Base-by-base conservation (phyloP, 2,113 vertebrate genomes). In the Sphaerodactylus townsendi region DNA sequence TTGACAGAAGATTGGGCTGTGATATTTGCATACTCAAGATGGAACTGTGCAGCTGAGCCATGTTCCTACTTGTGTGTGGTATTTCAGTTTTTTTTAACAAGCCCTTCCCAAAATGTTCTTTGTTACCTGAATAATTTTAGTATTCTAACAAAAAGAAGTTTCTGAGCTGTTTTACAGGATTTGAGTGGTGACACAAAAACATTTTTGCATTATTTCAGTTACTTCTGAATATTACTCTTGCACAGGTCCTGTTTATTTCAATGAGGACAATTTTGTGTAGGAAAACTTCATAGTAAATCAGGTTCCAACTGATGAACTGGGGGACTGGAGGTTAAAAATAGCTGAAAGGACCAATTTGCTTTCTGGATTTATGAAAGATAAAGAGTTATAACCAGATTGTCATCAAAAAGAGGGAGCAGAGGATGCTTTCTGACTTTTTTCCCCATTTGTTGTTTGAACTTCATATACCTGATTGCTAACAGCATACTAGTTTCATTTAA, bases 1-100 rank as follows among this genome's bases (percentile, higher is more conserved):
- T 79, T 94, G 88, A 89, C 85, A 53, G 88, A 92, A 90, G 87
- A 92, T 83, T 86, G 71, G 80, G 81, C 69, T 93, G 48, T 86
- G 87, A 77, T 94, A 93, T 90, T 94, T 94, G 82, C 89, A 85
- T 92, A 90, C 82, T 95, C 56, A 85, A 88, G 77, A 82, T 88
- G 72, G 65, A 93, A 82, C 81, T 89, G 17, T 86, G 48, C 79
- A 89, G n/a, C 70, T 94, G 91, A 90, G 81, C 82, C 86, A 62
- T 89, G 53, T 90, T 93, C 86, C 89, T 90, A 56, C 69, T 89
- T 88, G n/a, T 87, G 48, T 92, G 86, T 74, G 25, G 66, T 83
- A 85, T 93, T 88, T 80, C 74, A 48, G 84, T 30, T 82, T 94
- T 93, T 94, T 85, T 44, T 87, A 93, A 82, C 41, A 88, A 87